These are phyloP conservation scores for Hedychridium roseum DNA, from an alignment of 2,888 invertebrate genomes.

Conservation along the genomic window DNA sequence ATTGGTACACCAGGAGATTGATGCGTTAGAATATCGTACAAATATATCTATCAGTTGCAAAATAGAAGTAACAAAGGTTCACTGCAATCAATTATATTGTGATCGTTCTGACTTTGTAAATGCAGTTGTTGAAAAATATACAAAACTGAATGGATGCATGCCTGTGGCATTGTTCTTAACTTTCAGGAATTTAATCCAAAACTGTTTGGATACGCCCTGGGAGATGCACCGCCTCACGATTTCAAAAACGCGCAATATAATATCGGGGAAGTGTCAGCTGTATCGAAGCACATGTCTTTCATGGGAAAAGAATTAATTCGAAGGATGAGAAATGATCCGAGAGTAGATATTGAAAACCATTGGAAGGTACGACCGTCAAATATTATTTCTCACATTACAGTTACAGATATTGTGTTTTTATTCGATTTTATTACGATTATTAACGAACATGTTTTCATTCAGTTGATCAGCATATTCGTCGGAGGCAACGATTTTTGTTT, in stretches of 20 bases:
- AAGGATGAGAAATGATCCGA: conserved; percentile 66
- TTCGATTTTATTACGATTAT: not conserved
- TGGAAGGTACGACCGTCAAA: conserved; percentile 67
- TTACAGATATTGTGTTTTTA: not conserved
- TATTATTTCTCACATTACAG: not conserved
- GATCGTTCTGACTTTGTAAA: no score
- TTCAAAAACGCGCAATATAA: conserved; percentile 67
- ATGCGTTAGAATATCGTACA: no score
- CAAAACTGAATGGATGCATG: no score
- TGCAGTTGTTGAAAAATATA: no score
- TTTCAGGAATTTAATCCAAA: conserved; percentile 70
- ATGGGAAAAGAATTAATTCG: conserved; percentile 68
- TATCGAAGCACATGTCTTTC: conserved; percentile 68
- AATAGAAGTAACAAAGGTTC: no score
- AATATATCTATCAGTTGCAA: no score
- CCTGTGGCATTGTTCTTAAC: no score
- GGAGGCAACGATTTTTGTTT: conserved; percentile 72
- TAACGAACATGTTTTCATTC: conserved; percentile 42
- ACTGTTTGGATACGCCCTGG: conserved; percentile 69
- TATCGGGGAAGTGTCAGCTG: conserved; percentile 69
- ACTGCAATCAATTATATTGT: no score
- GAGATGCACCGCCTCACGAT: conserved; percentile 66
- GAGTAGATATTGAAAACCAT: conserved; percentile 67
- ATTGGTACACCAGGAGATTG: no score
- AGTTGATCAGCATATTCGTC: conserved; percentile 69